Evolutionary conservation across 1,140 invertebrate genomes (phyloP).

Genomic region (Pachyrhynchus sulphureomaculatus): DNA sequence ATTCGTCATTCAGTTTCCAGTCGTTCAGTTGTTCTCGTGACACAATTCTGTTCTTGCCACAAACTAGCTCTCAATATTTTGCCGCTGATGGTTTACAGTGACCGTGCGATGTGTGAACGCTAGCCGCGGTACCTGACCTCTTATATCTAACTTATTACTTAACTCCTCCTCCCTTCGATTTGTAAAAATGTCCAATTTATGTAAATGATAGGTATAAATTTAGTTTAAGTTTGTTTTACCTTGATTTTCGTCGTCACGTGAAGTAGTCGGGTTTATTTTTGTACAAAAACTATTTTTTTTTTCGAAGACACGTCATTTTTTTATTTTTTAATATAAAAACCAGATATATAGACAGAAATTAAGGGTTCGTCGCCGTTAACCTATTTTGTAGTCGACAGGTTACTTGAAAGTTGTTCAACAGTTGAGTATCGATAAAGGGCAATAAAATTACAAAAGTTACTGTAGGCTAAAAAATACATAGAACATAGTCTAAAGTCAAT

Average conservation of each 20-base stretch:
- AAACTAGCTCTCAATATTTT: slow-evolving; percentile 44
- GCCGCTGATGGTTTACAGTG: slow-evolving; percentile 34
- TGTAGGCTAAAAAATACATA: slow-evolving; percentile 39
- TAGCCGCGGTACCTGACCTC: slow-evolving; percentile 47
- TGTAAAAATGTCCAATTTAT: slow-evolving; percentile 53
- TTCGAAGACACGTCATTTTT: slow-evolving; percentile 18
- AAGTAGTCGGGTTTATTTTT: slow-evolving; percentile 30
- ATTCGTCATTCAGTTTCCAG: not conserved
- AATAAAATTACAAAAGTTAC: slow-evolving; percentile 41
- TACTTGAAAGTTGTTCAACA: slow-evolving; percentile 20
- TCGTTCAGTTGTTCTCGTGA: slow-evolving; percentile 1
- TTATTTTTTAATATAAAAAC: slow-evolving; percentile 14
- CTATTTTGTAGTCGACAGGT: not conserved
- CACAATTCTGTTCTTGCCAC: slow-evolving; percentile 33
- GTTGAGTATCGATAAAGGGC: slow-evolving; percentile 42
- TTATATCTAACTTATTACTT: slow-evolving; percentile 49
- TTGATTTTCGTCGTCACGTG: slow-evolving; percentile 25
- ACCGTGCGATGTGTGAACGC: slow-evolving; percentile 41
- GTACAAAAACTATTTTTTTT: slow-evolving; percentile 32
- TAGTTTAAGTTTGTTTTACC: slow-evolving; percentile 49
- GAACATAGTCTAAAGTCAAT: slow-evolving; percentile 38
- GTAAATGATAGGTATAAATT: slow-evolving; percentile 53
- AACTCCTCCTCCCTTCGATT: slow-evolving; percentile 49
- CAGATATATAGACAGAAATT: slow-evolving; percentile 3
- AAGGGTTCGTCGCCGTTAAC: slow-evolving; percentile 21